A percentile compares a stretch with the other conserved stretches of the same genome.
Evolutionary conservation across 2,113 vertebrate genomes (phyloP).

Genomic region (Gymnocephalus cernua): DNA sequence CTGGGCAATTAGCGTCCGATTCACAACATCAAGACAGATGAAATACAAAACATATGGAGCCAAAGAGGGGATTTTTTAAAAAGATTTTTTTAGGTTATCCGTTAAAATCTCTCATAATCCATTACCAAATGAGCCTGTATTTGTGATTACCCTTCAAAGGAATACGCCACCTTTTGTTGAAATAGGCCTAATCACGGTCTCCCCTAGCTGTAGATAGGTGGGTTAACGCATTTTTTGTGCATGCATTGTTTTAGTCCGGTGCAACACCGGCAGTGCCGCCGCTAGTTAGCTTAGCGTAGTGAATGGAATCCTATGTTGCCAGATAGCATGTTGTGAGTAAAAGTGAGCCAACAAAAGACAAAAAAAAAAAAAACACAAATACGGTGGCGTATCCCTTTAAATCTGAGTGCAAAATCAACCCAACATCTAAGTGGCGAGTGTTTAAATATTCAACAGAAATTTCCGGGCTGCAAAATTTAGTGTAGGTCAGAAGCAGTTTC

Average conservation of each 20-base stretch:
- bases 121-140: constrained; percentile 45
- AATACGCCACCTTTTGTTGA: too few species aligned
- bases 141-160: constrained; percentile 51
- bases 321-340: too few species aligned
- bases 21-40: constrained; percentile 46
- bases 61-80: not conserved
- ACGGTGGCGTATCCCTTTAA: too few species aligned
- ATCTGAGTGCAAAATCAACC: constrained; percentile 75
- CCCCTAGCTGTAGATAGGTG: too few species aligned
- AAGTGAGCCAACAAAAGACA: too few species aligned
- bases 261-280: too few species aligned
- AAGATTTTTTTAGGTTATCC: not conserved
- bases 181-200: too few species aligned
- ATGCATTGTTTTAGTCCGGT: too few species aligned
- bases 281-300: too few species aligned
- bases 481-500: constrained; percentile 47
- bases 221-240: too few species aligned
- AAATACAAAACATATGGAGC: constrained; percentile 31
- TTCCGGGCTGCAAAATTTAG: constrained; percentile 56
- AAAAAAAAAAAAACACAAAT: too few species aligned
- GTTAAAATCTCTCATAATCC: constrained; percentile 23
- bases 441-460: constrained; percentile 71
- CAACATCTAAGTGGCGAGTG: constrained; percentile 62
- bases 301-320: too few species aligned
- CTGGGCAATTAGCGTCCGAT: constrained; percentile 39